Conservation (phyloP, 2,113 vertebrate species). For the Pionites leucogaster region DNA sequence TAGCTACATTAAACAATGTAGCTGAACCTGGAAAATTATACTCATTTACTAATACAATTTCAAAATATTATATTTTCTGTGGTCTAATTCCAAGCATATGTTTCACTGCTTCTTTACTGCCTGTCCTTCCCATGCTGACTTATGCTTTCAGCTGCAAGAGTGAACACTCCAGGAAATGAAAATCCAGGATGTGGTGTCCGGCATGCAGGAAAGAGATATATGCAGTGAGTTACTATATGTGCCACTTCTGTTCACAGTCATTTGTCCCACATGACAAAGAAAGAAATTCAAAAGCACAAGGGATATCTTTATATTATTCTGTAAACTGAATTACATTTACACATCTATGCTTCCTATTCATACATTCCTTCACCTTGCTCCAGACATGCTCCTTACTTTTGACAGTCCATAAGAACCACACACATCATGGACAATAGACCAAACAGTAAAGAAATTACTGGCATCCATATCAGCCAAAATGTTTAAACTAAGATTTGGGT, state of each 20-base stretch:
- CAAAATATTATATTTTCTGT: background rate
- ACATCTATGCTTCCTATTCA: background rate
- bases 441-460: background rate
- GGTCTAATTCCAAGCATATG: background rate
- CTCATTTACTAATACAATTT: background rate
- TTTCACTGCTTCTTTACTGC: background rate
- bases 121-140: background rate
- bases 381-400: background rate
- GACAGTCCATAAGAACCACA: background rate
- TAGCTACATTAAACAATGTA: background rate
- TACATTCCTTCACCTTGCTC: background rate
- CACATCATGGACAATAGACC: background rate
- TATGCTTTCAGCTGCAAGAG: background rate
- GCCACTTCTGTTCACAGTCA: background rate
- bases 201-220: background rate
- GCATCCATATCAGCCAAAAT: background rate
- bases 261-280: background rate
- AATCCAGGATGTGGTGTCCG: background rate
- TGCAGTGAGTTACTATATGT: background rate
- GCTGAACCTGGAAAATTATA: background rate
- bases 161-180: background rate
- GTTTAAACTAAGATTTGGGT: background rate
- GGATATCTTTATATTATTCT: background rate
- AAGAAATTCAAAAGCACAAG: background rate
- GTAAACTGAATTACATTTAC: background rate